Evolutionary conservation across 2,113 vertebrate genomes (phyloP).

Genomic region (Hassar affinis): DNA sequence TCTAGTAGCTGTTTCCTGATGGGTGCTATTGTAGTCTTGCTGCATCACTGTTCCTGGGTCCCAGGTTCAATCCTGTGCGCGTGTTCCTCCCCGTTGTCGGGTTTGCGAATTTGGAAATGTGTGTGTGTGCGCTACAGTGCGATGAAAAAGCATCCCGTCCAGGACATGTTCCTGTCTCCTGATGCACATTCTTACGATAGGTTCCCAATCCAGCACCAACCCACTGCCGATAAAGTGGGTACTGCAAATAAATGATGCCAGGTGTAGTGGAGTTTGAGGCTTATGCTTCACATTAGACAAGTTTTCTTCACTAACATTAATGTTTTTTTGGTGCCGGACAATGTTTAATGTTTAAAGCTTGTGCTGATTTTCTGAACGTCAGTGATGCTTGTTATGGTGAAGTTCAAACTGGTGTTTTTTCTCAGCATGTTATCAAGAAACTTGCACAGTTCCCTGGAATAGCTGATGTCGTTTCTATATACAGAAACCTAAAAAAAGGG

Average conservation of each 20-base stretch:
- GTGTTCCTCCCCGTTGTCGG: not conserved
- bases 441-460: not conserved
- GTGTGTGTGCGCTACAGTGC: no score
- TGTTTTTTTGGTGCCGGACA: no score
- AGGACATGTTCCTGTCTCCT: not conserved
- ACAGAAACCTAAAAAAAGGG: not conserved
- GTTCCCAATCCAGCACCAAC: not conserved
- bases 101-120: not conserved
- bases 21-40: no score
- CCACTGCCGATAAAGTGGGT: not conserved
- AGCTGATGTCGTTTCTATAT: not conserved
- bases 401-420: not conserved
- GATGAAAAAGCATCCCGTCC: not conserved
- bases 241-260: not conserved
- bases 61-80: not conserved
- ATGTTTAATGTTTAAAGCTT: no score
- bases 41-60: not conserved
- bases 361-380: no score
- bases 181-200: not conserved
- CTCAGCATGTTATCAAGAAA: not conserved
- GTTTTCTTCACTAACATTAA: no score
- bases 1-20: not conserved
- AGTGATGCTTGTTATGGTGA: not conserved
- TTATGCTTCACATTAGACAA: no score
- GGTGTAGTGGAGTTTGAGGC: no score